phyloP scores from a whole-genome alignment of 2,797 vertebrate species.

The Carduelis carduelis region DNA sequence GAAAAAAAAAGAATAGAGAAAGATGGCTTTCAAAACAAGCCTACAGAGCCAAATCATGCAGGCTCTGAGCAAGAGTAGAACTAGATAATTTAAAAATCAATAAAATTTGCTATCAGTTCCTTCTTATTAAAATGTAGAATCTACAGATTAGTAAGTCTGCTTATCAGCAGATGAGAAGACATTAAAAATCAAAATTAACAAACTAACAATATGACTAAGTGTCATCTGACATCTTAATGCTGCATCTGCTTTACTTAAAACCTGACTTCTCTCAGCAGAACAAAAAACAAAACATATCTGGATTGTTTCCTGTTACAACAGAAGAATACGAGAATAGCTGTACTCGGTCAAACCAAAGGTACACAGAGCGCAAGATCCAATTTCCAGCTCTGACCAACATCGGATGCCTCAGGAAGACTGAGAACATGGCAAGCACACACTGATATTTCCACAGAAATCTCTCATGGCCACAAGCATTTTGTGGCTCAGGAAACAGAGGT shows the following conservation, averaged over 20 bases:
- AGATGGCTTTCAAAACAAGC: background rate
- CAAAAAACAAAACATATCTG: background rate
- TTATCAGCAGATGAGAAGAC: background rate
- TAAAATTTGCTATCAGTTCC: background rate
- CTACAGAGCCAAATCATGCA: background rate
- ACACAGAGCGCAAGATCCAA: background rate
- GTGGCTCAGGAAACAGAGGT: slow-evolving; percentile 5
- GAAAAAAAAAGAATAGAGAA: background rate
- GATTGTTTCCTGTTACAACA: background rate
- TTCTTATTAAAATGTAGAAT: background rate
- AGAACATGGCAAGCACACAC: background rate
- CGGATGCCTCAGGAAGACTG: background rate
- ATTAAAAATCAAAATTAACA: background rate
- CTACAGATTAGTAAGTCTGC: background rate
- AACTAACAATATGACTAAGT: background rate
- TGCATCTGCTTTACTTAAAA: background rate
- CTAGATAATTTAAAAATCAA: background rate
- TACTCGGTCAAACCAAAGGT: background rate
- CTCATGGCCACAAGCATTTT: slow-evolving; percentile 38
- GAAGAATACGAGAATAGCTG: background rate
- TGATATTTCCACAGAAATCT: slow-evolving; percentile 13
- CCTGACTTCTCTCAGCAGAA: background rate
- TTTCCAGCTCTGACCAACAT: slow-evolving; percentile 27
- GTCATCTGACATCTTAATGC: background rate
- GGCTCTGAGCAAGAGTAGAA: background rate